These are phyloP conservation scores for Chymomyza amoena DNA, from an alignment of 2,888 invertebrate species.

Conservation along the genomic window DNA sequence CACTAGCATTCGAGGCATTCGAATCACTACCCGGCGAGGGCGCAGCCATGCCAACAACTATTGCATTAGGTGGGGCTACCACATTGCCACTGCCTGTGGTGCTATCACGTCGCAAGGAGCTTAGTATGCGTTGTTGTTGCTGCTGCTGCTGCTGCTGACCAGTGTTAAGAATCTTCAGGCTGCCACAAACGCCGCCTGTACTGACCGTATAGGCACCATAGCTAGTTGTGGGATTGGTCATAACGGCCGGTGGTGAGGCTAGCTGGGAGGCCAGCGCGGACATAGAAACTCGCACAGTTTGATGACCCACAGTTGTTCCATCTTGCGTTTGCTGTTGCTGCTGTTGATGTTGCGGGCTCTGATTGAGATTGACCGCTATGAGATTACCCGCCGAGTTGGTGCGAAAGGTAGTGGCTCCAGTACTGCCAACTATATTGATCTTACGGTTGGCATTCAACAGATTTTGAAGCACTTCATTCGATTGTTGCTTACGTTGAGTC, in stretches of 20 bases:
- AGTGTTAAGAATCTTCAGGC: constrained; percentile 69
- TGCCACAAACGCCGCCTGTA: constrained; percentile 55
- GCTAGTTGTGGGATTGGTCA: constrained; percentile 76
- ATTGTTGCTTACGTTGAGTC: constrained; percentile 70
- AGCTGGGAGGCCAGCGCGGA: constrained; percentile 79
- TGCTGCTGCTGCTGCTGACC: constrained; percentile 61
- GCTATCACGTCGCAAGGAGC: constrained; percentile 79
- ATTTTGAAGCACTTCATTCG: constrained; percentile 77
- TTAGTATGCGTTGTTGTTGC: constrained; percentile 73
- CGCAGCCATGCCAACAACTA: constrained; percentile 79
- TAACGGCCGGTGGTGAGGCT: constrained; percentile 78
- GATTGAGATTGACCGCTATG: constrained; percentile 67
- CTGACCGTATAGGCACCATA: constrained; percentile 73
- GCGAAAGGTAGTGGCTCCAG: constrained; percentile 68
- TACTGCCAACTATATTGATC: constrained; percentile 71
- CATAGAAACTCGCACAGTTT: constrained; percentile 79
- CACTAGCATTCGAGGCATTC: constrained; percentile 79
- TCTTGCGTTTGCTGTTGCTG: constrained; percentile 49
- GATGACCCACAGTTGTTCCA: constrained; percentile 36
- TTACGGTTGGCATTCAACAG: constrained; percentile 76
- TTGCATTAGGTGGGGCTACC: constrained; percentile 66
- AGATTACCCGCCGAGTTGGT: constrained; percentile 76
- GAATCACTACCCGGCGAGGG: constrained; percentile 78
- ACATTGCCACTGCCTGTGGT: constrained; percentile 60
- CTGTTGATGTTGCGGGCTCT: constrained; percentile 36